Evolutionary conservation across 2,888 invertebrate genomes (phyloP), one percentile per base, ranked within the genome.

Genomic region (Troglohyphantes excavatus): DNA sequence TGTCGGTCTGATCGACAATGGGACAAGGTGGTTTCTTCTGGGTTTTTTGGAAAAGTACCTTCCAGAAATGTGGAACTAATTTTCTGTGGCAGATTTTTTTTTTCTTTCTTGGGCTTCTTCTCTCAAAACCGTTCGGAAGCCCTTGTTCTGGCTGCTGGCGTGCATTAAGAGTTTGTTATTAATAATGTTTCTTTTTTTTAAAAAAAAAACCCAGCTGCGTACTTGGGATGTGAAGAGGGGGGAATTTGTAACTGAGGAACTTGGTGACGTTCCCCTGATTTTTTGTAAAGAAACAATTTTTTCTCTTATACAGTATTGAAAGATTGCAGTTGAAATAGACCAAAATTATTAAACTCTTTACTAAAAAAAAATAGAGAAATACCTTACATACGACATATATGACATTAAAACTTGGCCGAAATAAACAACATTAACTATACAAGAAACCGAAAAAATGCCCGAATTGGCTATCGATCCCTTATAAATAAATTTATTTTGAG

Each of bases 31-130:
- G 72, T 23, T 59, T 43, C 65, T 63, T 78, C 17, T 78, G 23
- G 21, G 19, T 29, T 39, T 63, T 39, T 33, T 33, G 61, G 19
- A 61, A 21, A 53, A 39, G 29, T 65, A 27, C 27, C 72, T 68
- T 76, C 76, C 9, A 76, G 75, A 78, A 85, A 85, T 78, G 78
- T 78, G 78, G 70, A 85, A 85, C 85, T 85, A 85, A 85, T 85
- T 85, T 85, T 76, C 76, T 68, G 68, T 53, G 33, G 68, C 76
- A 53, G n/a, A 53, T 53, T n/a, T 53, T 53, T 53, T 39, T 53
- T 53, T n/a, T 53, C 53, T 53, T 53, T 53, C 39, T n/a, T n/a
- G 39, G 7, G 39, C 39, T 39, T 13, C n/a, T n/a, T n/a, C 3
- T 9, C 53, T 53, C 53, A n/a, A 53, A 13, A 70, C 70, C 59